Conservation (phyloP, 2,888 invertebrate species). For the Eurois occulta region DNA sequence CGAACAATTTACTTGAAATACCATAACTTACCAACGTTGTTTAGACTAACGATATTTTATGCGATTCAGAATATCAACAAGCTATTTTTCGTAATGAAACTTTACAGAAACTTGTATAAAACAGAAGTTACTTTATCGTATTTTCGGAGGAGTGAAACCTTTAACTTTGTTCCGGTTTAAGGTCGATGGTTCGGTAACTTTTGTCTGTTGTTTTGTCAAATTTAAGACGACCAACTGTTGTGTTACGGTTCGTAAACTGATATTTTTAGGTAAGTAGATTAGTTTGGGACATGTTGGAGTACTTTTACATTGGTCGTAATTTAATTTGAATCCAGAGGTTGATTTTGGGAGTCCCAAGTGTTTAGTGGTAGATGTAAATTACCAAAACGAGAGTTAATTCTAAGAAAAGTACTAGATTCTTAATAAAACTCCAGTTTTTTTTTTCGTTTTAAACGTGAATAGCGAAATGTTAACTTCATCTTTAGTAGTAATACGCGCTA, state of each 20-base stretch:
- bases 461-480: neutral
- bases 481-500: constrained; percentile 19
- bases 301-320: constrained; percentile 8
- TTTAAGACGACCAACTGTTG: constrained; percentile 55
- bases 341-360: neutral
- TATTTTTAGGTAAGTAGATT: constrained; percentile 55
- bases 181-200: constrained; percentile 63
- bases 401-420: neutral
- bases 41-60: constrained; percentile 59
- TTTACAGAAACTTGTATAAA: constrained; percentile 66
- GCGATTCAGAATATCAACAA: constrained; percentile 62
- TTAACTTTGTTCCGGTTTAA: constrained; percentile 64
- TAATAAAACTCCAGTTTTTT: neutral
- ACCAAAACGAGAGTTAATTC: neutral
- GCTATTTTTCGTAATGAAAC: constrained; percentile 68
- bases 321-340: neutral
- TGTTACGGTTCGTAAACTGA: constrained; percentile 31
- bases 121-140: constrained; percentile 64
- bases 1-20: constrained; percentile 47
- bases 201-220: constrained; percentile 62
- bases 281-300: constrained; percentile 22
- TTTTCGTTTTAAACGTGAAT: neutral
- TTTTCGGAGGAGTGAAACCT: constrained; percentile 64
- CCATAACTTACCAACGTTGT: constrained; percentile 46
- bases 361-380: neutral